Evolutionary conservation across 2,888 invertebrate genomes (phyloP), one percentile per base, ranked within the genome.

Genomic region (Hyalella azteca): DNA sequence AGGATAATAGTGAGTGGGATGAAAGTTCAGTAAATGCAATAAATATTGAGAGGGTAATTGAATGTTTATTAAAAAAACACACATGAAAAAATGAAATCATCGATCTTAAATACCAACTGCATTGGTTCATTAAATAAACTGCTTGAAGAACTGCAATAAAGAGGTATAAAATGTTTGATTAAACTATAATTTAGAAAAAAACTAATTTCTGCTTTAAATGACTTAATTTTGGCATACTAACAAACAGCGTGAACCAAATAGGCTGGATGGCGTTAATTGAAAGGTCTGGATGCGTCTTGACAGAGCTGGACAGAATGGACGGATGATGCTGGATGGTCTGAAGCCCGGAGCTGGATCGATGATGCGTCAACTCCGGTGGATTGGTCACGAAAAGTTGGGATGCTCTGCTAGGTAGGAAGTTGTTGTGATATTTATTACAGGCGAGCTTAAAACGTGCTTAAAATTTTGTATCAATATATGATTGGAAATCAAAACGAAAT

Each of bases 211-310:
- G n/a, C n/a, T n/a, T n/a, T n/a, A n/a, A n/a, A n/a, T n/a, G n/a
- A n/a, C n/a, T n/a, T n/a, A n/a, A n/a, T n/a, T n/a, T n/a, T 2
- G 54, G 2, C 7, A n/a, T 22, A 26, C 66, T 2, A 36, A 66
- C 66, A 9, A 66, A 66, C 13, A 66, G 66, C 7, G 66, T 66
- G 39, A 66, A 66, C 66, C 66, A 66, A 36, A 66, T 36, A 19
- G 66, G 66, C 66, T 66, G 66, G 32, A 36, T 19, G 39, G 66
- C 19, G 66, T 66, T 66, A 36, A 32, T 36, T 2, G 36, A 32
- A 9, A 19, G 32, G 66, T 36, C 19, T 2, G 66, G 13, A 3
- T 9, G 36, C n/a, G 66, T 13, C 29, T 36, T 66, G 66, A 66
- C n/a, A 19, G 36, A 9, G 39, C 45, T 36, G 36, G 66, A 19